Conservation (phyloP, 2,888 invertebrate species). For the Mantis religiosa region DNA sequence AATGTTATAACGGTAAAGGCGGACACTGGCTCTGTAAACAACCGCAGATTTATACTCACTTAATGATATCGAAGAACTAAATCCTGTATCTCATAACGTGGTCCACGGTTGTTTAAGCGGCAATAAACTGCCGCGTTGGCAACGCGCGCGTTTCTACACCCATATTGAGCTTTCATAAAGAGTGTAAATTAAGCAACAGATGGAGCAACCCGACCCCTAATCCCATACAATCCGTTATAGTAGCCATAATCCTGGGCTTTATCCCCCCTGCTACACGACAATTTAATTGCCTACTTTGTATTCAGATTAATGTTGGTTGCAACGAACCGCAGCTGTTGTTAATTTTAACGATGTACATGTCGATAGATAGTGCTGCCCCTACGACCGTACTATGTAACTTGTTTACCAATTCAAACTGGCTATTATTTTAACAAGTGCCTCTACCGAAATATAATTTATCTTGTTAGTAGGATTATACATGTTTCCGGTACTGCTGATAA, state of each 20-base stretch:
- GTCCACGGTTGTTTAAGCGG: neutral
- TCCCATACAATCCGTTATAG: neutral
- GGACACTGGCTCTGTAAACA: neutral
- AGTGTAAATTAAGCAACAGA: neutral
- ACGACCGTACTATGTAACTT: neutral
- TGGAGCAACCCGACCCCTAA: neutral
- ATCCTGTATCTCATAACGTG: neutral
- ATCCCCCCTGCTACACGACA: neutral
- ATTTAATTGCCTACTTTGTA: constrained; percentile 4
- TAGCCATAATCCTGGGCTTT: neutral
- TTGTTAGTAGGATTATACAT: neutral
- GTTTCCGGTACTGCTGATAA: neutral
- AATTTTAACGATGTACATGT: neutral
- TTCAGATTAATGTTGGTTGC: constrained; percentile 6
- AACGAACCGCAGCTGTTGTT: neutral
- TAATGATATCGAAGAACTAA: neutral
- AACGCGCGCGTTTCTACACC: neutral
- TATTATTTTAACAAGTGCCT: neutral
- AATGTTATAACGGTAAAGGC: neutral
- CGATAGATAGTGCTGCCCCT: neutral
- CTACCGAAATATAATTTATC: neutral
- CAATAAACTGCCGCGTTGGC: neutral
- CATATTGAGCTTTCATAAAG: neutral
- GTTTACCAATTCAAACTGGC: neutral
- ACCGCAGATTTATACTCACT: neutral